A percentile compares a stretch with the other conserved stretches of the same genome.
Evolutionary conservation across 2,113 vertebrate species (phyloP).

Genomic region (Ariopsis seemanni): DNA sequence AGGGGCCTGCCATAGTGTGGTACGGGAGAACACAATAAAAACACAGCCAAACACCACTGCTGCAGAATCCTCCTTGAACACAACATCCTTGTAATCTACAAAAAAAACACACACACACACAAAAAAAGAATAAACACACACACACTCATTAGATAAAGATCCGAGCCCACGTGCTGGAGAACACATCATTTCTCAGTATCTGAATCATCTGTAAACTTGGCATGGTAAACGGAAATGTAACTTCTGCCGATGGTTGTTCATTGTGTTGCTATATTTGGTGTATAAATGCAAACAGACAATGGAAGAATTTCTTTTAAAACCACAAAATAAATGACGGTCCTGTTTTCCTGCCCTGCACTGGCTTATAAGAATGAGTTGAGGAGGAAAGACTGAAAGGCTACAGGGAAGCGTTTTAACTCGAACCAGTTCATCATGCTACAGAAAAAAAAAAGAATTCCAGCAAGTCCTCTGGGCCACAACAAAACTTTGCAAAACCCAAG

Average conservation of each 20-base stretch:
- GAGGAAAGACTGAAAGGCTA: constrained; percentile 32
- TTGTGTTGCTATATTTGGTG: constrained; percentile 20
- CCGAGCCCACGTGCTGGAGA: background rate
- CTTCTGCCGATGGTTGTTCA: background rate
- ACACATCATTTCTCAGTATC: constrained; percentile 5
- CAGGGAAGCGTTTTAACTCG: constrained; percentile 45
- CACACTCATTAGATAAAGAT: constrained; percentile 9
- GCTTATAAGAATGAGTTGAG: constrained; percentile 28
- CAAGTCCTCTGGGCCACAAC: constrained; percentile 48
- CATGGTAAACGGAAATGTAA: constrained; percentile 1
- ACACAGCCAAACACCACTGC: constrained; percentile 83
- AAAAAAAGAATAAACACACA: background rate
- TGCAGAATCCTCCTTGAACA: constrained; percentile 80
- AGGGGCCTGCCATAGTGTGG: constrained; percentile 82
- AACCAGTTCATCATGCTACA: constrained; percentile 53
- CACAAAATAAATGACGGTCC: constrained; percentile 33
- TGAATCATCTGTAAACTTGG: constrained; percentile 20
- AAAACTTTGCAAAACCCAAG: constrained; percentile 35
- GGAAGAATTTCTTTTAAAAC: constrained; percentile 43
- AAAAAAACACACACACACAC: constrained; percentile 36
- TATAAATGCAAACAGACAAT: constrained; percentile 37
- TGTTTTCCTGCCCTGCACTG: constrained; percentile 23
- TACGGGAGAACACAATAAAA: constrained; percentile 85
- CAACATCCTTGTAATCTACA: constrained; percentile 62
- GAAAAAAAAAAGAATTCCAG: constrained; percentile 45